phyloP scores from a whole-genome alignment of 2,113 vertebrate genomes.

The Gila orcuttii region DNA sequence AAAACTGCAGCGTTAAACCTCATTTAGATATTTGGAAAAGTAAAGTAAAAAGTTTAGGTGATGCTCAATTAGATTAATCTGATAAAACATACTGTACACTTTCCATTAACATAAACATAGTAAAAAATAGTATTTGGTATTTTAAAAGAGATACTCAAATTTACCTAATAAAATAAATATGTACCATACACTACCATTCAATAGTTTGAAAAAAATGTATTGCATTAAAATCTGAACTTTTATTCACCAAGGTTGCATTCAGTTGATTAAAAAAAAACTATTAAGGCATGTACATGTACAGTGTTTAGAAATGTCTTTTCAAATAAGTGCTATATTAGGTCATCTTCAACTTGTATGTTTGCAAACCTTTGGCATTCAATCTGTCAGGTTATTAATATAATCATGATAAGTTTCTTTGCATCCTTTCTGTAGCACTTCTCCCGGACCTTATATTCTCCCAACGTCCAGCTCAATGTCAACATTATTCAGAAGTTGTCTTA shows the following conservation, averaged over 20 bases:
- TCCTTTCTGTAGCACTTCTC: neutral
- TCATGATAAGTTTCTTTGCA: neutral
- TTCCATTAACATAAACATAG: neutral
- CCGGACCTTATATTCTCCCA: neutral
- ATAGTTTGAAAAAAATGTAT: neutral
- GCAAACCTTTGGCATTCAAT: neutral
- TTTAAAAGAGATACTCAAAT: neutral
- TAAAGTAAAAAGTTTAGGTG: neutral
- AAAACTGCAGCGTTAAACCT: neutral
- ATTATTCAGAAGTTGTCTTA: neutral
- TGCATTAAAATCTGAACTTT: neutral
- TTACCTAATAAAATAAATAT: neutral
- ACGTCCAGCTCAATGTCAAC: neutral
- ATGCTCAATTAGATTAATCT: neutral
- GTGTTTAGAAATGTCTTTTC: too few species aligned
- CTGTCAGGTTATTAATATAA: neutral
- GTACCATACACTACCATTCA: neutral
- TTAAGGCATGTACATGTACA: too few species aligned
- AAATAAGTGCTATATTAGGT: neutral
- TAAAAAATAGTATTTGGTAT: neutral
- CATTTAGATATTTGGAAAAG: neutral
- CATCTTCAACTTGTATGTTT: neutral
- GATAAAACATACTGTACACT: conserved; percentile 1
- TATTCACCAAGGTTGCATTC: neutral
- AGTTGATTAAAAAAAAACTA: neutral